Evolutionary conservation across 2,113 vertebrate species (phyloP).

Genomic region (Gnathonemus longibarbis): DNA sequence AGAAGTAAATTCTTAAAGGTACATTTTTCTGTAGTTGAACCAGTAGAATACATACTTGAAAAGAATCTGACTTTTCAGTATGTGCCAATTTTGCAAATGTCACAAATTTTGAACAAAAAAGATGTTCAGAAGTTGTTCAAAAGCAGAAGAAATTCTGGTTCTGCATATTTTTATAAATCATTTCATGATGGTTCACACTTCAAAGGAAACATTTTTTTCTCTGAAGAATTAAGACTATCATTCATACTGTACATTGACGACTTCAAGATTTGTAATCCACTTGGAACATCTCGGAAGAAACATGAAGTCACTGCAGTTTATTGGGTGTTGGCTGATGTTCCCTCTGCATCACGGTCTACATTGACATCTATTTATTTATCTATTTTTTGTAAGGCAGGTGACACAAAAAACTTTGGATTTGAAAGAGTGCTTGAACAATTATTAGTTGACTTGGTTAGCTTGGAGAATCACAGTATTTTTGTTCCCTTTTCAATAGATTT

Average conservation of each 20-base stretch:
- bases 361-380: neutral
- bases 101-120: constrained; percentile 21
- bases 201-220: neutral
- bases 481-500: constrained; percentile 12
- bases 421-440: no score
- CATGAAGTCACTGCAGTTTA: constrained; percentile 17
- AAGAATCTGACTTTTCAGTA: constrained; percentile 16
- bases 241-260: constrained; percentile 4
- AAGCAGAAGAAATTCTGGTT: neutral
- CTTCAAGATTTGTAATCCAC: neutral
- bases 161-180: neutral
- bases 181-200: neutral
- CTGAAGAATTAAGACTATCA: neutral
- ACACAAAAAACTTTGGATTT: no score
- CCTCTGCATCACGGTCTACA: constrained; percentile 17
- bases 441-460: neutral
- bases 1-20: constrained; percentile 17
- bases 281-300: constrained; percentile 14
- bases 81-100: constrained; percentile 15
- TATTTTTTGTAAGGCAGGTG: neutral
- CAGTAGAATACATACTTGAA: constrained; percentile 20
- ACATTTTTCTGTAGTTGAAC: constrained; percentile 21
- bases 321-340: constrained; percentile 16
- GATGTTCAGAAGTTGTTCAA: constrained; percentile 4
- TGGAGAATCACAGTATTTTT: constrained; percentile 14